A percentile compares a stretch with the other conserved stretches of the same genome.
Conservation (phyloP, 2,888 invertebrate species). For the Encarsia formosa region DNA sequence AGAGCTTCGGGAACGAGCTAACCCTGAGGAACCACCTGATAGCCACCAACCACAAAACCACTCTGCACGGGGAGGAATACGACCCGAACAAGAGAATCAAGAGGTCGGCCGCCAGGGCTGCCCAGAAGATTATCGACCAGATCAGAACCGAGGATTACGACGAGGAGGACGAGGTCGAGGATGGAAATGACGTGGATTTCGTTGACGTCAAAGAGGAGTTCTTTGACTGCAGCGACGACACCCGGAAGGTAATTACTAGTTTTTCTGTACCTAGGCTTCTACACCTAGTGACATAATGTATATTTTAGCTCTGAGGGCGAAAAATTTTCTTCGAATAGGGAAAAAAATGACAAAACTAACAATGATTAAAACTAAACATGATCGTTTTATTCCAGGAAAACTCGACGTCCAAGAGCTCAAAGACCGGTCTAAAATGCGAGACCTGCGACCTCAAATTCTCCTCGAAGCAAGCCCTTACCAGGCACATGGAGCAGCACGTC, state of each 20-base stretch:
- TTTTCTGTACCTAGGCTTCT: no score
- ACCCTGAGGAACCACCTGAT: slow-evolving; percentile 48
- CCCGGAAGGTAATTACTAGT: no score
- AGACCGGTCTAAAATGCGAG: slow-evolving; percentile 41
- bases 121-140: slow-evolving; percentile 48
- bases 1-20: slow-evolving; percentile 45
- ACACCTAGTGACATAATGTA: no score
- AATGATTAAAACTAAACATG: no score
- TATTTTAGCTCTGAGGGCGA: no score
- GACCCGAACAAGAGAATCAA: slow-evolving; percentile 48
- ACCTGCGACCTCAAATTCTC: slow-evolving; percentile 43
- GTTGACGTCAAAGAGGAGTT: slow-evolving; percentile 20
- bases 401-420: no score
- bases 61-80: slow-evolving; percentile 43
- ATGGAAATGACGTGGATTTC: slow-evolving; percentile 28
- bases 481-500: slow-evolving; percentile 45
- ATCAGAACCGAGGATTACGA: slow-evolving; percentile 44
- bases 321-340: no score
- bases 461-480: slow-evolving; percentile 43
- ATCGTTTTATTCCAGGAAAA: no score
- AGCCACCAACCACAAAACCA: slow-evolving; percentile 46
- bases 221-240: no score
- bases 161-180: slow-evolving; percentile 38
- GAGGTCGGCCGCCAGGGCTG: slow-evolving; percentile 46
- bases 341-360: no score